A percentile compares a stretch with the other conserved stretches of the same genome.
Conservation (phyloP, 2,797 vertebrate genomes). For the Dendrocincla fuliginosa region DNA sequence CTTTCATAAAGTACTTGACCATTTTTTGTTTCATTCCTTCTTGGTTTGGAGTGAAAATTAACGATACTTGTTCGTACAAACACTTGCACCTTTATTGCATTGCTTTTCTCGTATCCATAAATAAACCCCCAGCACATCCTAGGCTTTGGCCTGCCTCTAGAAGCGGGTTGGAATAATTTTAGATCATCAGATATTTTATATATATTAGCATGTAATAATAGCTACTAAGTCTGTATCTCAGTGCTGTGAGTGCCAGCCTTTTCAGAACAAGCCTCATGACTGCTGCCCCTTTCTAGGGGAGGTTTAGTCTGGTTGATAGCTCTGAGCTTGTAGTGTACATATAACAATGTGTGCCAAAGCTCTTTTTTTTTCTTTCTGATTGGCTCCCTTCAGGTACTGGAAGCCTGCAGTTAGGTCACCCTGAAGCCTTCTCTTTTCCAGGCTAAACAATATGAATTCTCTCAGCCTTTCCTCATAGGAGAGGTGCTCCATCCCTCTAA, state of each 20-base stretch:
- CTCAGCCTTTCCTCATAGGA: not conserved
- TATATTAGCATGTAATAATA: not conserved
- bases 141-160: not conserved
- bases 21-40: not conserved
- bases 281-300: not conserved
- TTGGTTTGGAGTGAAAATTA: not conserved
- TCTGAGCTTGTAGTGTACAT: rapidly evolving
- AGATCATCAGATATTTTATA: not conserved
- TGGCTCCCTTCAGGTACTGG: not conserved
- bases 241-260: not conserved
- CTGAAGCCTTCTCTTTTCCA: not conserved
- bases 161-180: not conserved
- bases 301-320: not conserved
- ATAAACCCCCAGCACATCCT: not conserved
- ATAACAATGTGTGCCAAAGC: not conserved
- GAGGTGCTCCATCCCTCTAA: not conserved
- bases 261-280: not conserved
- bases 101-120: not conserved
- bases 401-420: not conserved
- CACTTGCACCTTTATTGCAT: not conserved
- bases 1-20: not conserved
- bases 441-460: not conserved
- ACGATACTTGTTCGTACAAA: not conserved
- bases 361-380: not conserved
- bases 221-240: not conserved